These are phyloP conservation scores for Zaprionus nigranus DNA, from an alignment of 1,140 invertebrate genomes.

Conservation along the genomic window DNA sequence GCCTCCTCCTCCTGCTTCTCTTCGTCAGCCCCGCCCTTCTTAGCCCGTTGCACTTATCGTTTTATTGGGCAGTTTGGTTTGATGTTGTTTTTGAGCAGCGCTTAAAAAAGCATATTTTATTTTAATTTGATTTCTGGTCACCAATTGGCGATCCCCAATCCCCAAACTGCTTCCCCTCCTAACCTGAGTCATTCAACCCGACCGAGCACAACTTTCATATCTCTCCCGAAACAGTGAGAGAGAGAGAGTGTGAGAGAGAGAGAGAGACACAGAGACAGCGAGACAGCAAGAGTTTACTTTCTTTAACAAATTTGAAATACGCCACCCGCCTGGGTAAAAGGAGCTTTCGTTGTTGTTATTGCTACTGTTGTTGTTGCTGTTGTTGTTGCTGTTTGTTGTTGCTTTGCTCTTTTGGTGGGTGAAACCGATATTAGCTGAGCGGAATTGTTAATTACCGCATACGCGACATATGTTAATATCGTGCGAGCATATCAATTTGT, in stretches of 20 bases:
- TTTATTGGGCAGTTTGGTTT: constrained; percentile 35
- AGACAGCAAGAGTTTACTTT: constrained; percentile 50
- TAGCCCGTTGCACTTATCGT: neutral
- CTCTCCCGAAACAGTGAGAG: neutral
- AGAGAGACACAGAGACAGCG: neutral
- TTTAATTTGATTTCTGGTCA: constrained; percentile 63
- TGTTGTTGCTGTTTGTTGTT: neutral
- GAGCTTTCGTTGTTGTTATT: constrained; percentile 51
- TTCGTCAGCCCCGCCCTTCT: neutral
- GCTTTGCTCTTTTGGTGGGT: constrained; percentile 61
- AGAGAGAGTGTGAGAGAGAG: constrained; percentile 11
- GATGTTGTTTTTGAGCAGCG: constrained; percentile 15
- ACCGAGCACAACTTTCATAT: constrained; percentile 62
- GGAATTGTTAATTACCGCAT: constrained; percentile 77
- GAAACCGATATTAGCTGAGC: constrained; percentile 82
- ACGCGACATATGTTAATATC: constrained; percentile 68
- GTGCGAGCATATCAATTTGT: constrained; percentile 34
- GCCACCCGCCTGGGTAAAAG: constrained; percentile 50
- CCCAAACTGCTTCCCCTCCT: neutral
- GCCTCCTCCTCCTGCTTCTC: neutral
- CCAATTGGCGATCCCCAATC: constrained; percentile 9
- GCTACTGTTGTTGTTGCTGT: neutral
- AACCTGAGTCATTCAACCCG: constrained; percentile 74
- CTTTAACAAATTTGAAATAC: constrained; percentile 70
- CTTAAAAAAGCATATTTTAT: constrained; percentile 49